A percentile compares a stretch with the other conserved stretches of the same genome.
These are phyloP conservation scores for Felis chaus DNA, from an alignment of 2,113 vertebrate genomes.

Conservation along the genomic window DNA sequence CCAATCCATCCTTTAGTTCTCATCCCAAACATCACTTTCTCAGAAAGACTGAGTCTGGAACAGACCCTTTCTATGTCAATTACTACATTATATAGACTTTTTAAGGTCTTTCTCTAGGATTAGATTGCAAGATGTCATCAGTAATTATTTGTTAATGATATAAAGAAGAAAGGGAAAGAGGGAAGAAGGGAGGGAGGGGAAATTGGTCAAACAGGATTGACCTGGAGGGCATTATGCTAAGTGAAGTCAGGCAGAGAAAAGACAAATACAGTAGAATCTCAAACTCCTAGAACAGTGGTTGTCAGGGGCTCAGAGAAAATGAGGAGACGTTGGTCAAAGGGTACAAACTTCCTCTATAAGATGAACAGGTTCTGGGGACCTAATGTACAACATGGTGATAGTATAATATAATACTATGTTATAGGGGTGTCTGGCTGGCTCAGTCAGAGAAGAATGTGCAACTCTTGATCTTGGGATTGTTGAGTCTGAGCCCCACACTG, in stretches of 20 bases:
- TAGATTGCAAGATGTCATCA: background rate
- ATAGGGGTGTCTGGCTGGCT: background rate
- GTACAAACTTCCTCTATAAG: background rate
- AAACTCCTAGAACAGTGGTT: background rate
- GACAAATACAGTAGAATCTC: background rate
- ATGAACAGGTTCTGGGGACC: background rate
- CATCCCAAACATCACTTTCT: background rate
- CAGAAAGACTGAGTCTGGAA: background rate
- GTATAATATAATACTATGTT: background rate
- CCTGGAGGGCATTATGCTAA: background rate
- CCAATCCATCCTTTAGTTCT: background rate
- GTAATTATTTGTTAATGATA: background rate
- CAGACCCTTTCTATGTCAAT: background rate
- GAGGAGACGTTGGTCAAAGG: background rate
- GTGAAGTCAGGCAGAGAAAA: background rate
- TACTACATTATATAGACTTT: background rate
- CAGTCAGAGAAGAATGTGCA: background rate
- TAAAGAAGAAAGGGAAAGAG: background rate
- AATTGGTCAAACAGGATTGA: background rate
- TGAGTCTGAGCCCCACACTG: background rate
- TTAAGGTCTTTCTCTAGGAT: background rate
- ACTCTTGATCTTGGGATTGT: background rate
- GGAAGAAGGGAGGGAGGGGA: background rate
- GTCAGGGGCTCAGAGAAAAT: background rate
- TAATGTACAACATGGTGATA: fast-evolving